These are phyloP conservation scores for Rhinella marina DNA, from an alignment of 2,797 vertebrate species.

Conservation along the genomic window DNA sequence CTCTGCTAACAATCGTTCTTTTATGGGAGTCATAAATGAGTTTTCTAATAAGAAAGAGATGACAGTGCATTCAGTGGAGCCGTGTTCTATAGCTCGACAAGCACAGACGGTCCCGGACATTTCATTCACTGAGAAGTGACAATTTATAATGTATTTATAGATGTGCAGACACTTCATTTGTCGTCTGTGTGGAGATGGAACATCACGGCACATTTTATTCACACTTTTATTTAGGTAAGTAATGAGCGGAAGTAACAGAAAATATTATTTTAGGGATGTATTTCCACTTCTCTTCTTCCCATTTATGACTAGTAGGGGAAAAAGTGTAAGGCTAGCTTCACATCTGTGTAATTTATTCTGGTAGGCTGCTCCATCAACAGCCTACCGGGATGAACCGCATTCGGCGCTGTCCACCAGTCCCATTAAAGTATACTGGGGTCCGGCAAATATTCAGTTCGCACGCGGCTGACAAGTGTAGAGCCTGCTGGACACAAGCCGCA, in stretches of 20 bases:
- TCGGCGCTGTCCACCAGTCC: too few relatives aligned
- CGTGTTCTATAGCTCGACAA: constrained; percentile 34
- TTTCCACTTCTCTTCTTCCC: too few relatives aligned
- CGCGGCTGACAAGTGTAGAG: too few relatives aligned
- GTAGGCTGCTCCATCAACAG: too few relatives aligned
- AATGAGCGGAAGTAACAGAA: neutral
- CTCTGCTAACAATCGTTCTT: constrained; percentile 45
- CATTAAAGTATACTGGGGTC: too few relatives aligned
- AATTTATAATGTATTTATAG: constrained; percentile 45
- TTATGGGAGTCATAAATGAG: constrained; percentile 47
- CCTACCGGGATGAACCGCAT: too few relatives aligned
- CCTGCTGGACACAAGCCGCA: too few relatives aligned
- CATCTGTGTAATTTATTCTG: too few relatives aligned
- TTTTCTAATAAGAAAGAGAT: constrained; percentile 44
- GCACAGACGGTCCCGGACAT: constrained; percentile 27
- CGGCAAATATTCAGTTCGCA: too few relatives aligned
- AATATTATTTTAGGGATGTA: neutral
- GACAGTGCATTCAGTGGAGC: constrained; percentile 12
- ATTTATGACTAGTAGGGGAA: too few relatives aligned
- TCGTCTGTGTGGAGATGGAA: neutral
- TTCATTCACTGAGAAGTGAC: constrained; percentile 37
- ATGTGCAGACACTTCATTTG: constrained; percentile 10
- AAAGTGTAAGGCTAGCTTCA: too few relatives aligned
- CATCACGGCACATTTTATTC: neutral
- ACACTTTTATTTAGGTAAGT: neutral